A percentile compares a stretch with the other conserved stretches of the same genome.
phyloP scores from a whole-genome alignment of 2,797 vertebrate genomes.

The Poecile montanus region DNA sequence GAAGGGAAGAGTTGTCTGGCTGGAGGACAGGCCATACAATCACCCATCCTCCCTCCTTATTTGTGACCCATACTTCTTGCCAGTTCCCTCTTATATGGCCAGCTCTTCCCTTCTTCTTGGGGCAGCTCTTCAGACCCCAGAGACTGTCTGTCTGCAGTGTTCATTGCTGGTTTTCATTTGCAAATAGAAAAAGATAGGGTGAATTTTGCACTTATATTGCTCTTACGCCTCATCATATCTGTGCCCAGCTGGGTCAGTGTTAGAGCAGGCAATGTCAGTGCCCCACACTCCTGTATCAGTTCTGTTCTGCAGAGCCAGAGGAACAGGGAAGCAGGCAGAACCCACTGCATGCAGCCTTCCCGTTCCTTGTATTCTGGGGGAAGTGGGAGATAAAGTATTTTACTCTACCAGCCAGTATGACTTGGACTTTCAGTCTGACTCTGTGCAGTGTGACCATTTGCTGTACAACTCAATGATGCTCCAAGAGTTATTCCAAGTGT shows the following conservation, averaged over 20 bases:
- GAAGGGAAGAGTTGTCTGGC: neutral
- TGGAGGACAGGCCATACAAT: neutral
- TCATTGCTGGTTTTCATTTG: neutral
- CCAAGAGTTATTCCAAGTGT: neutral
- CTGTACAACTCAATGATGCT: neutral
- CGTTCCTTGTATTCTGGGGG: neutral
- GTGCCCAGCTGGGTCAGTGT: neutral
- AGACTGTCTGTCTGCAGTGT: fast-evolving
- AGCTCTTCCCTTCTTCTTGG: neutral
- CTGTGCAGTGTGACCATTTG: neutral
- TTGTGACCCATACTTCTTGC: neutral
- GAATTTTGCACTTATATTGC: neutral
- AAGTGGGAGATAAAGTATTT: neutral
- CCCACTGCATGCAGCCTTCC: neutral
- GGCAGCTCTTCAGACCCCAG: neutral
- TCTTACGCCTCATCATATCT: neutral
- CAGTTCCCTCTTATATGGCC: neutral
- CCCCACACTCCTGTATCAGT: neutral
- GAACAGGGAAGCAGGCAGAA: slow-evolving; percentile 31
- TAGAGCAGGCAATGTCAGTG: neutral
- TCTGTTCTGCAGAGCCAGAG: neutral
- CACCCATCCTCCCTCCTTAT: neutral
- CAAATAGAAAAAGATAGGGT: neutral
- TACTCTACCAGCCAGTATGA: neutral
- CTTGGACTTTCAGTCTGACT: neutral